Percentiles rank a stretch among this genome's conserved stretches.
These are phyloP conservation scores for Leptobrachium leishanense DNA, from an alignment of 2,113 vertebrate species.

Conservation along the genomic window DNA sequence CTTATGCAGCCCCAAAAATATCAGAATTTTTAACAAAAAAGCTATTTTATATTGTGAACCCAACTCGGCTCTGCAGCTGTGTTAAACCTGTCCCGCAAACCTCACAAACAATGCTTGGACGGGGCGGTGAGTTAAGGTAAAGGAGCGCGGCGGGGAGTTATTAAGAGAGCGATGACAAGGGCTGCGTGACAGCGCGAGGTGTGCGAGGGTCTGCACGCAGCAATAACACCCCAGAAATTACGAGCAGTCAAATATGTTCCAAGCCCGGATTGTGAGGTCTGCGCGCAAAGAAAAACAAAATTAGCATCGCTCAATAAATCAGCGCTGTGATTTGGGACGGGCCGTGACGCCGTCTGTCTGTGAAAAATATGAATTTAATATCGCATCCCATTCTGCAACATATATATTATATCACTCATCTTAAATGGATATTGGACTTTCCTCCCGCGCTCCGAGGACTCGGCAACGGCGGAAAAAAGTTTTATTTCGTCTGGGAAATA, in stretches of 20 bases:
- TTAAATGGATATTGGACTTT: slow-evolving; percentile 18
- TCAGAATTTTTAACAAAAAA: too few species aligned
- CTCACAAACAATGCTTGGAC: too few species aligned
- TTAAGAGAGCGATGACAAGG: neutral
- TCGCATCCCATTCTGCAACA: slow-evolving; percentile 8
- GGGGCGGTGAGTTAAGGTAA: neutral
- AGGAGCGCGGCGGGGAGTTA: neutral
- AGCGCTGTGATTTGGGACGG: slow-evolving; percentile 37
- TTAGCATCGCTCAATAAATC: slow-evolving; percentile 43
- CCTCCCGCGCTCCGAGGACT: neutral
- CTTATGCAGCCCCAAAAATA: too few species aligned
- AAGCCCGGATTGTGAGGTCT: slow-evolving; percentile 8
- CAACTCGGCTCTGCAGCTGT: too few species aligned
- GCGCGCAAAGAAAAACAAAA: slow-evolving; percentile 10
- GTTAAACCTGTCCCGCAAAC: too few species aligned
- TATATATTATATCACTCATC: neutral
- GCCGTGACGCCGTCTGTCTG: slow-evolving; percentile 7
- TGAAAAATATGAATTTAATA: slow-evolving; percentile 39
- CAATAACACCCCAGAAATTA: slow-evolving; percentile 5
- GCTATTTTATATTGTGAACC: too few species aligned
- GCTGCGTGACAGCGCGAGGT: neutral
- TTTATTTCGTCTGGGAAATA: slow-evolving; percentile 6
- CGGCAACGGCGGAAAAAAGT: neutral
- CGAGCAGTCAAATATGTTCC: neutral
- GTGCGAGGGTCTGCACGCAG: neutral